Conservation (phyloP, 2,797 vertebrate species). For the Sebastes trivittatus region DNA sequence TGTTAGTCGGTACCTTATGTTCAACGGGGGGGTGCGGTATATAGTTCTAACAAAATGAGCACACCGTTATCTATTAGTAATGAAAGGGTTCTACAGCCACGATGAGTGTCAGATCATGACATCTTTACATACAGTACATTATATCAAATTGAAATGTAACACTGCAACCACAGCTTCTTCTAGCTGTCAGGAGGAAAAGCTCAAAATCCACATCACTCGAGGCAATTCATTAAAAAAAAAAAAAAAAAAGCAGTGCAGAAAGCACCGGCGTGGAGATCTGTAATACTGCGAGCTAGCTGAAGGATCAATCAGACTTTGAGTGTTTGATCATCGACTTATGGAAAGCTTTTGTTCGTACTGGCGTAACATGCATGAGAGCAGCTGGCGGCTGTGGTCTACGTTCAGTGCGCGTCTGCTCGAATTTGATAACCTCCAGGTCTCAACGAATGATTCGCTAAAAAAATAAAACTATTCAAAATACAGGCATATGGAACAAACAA, state of each 20-base stretch:
- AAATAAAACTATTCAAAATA: conserved; percentile 69
- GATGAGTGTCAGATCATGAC: conserved; percentile 31
- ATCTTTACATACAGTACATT: conserved; percentile 69
- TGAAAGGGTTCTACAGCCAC: conserved; percentile 47
- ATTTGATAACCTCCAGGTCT: conserved; percentile 38
- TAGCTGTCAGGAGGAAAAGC: conserved; percentile 51
- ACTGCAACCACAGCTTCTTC: conserved; percentile 61
- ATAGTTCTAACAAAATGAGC: conserved; percentile 51
- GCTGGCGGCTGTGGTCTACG: conserved; percentile 42
- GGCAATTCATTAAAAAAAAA: conserved; percentile 31
- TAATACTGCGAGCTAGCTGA: conserved; percentile 37
- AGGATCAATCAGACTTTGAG: conserved; percentile 19
- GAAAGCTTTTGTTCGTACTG: conserved; percentile 62
- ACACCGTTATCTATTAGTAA: conserved; percentile 37
- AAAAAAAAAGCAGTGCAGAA: conserved; percentile 27
- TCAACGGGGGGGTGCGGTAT: conserved; percentile 32
- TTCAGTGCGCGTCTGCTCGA: conserved; percentile 40
- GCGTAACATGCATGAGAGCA: conserved; percentile 68
- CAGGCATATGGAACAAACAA: conserved; percentile 43
- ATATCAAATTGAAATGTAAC: conserved; percentile 65
- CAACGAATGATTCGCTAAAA: conserved; percentile 54
- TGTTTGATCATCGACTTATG: conserved; percentile 28
- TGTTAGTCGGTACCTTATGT: conserved; percentile 64
- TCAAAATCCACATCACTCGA: conserved; percentile 57
- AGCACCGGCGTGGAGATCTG: conserved; percentile 34